phyloP scores from a whole-genome alignment of 2,888 invertebrate genomes.

The Conops quadrifasciatus region DNA sequence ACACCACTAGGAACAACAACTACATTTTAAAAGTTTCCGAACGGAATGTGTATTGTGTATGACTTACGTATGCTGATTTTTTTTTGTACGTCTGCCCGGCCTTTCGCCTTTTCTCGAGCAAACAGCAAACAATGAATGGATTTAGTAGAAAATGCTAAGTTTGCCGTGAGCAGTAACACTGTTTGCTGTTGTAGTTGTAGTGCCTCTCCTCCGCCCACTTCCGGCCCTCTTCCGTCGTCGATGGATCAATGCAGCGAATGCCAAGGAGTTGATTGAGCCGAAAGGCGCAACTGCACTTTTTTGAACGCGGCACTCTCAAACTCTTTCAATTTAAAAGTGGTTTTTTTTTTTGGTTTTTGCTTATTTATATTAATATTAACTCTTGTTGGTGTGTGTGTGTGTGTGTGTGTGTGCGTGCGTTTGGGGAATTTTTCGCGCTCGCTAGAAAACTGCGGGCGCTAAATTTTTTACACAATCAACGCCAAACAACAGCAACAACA shows the following conservation, averaged over 20 bases:
- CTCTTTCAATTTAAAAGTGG: neutral
- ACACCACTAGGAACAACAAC: no score
- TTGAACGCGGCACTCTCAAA: neutral
- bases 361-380: slow-evolving; percentile 5
- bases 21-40: no score
- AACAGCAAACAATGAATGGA: slow-evolving; percentile 16
- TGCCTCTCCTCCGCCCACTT: neutral
- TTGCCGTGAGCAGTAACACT: slow-evolving; percentile 5
- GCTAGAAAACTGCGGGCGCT: slow-evolving; percentile 20
- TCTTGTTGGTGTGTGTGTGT: neutral
- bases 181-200: neutral
- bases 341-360: neutral
- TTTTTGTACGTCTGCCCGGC: slow-evolving; percentile 33
- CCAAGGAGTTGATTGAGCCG: neutral
- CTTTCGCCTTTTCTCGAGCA: slow-evolving; percentile 28
- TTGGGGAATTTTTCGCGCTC: slow-evolving; percentile 20
- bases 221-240: neutral
- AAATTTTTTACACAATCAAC: no score
- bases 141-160: slow-evolving; percentile 7
- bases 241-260: neutral
- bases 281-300: neutral
- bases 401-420: no score
- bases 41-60: neutral
- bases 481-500: neutral
- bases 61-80: slow-evolving; percentile 42